Conservation (phyloP, 2,888 invertebrate species). For the Pecten maximus region DNA sequence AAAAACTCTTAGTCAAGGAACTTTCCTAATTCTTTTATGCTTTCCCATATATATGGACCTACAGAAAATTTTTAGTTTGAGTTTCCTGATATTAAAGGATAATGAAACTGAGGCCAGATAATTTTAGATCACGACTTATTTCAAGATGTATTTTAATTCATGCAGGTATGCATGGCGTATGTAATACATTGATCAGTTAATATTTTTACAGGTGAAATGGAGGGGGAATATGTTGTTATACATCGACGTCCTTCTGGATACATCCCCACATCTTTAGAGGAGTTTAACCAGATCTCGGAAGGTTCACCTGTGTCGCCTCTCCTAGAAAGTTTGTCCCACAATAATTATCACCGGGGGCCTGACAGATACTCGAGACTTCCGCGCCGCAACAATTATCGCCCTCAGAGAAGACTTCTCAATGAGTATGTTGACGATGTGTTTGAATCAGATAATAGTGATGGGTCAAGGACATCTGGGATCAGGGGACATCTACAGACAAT, state of each 20-base stretch:
- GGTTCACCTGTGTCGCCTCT: constrained; percentile 33
- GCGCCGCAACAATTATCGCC: constrained; percentile 64
- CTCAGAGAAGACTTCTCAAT: constrained; percentile 72
- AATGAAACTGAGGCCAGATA: too few relatives aligned
- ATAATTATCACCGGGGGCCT: not conserved
- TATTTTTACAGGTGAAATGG: constrained; percentile 60
- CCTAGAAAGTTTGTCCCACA: constrained; percentile 37
- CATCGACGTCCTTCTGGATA: constrained; percentile 35
- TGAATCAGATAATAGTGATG: constrained; percentile 76
- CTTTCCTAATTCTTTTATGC: too few relatives aligned
- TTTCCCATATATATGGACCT: too few relatives aligned
- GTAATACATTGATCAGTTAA: not conserved
- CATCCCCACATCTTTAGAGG: not conserved
- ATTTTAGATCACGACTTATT: too few relatives aligned
- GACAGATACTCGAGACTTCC: constrained; percentile 52
- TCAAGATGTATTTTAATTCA: too few relatives aligned
- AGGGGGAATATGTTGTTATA: constrained; percentile 74
- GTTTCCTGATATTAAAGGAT: too few relatives aligned
- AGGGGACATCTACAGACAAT: constrained; percentile 65
- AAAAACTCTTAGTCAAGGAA: too few relatives aligned
- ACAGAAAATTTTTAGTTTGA: too few relatives aligned
- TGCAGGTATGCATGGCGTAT: too few relatives aligned
- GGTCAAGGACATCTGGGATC: constrained; percentile 59
- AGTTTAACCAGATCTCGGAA: constrained; percentile 40
- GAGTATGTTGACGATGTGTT: constrained; percentile 78